Evolutionary conservation across 2,113 vertebrate genomes (phyloP), one percentile per base, ranked within the genome.

Genomic region (Rhinolophus sinicus): DNA sequence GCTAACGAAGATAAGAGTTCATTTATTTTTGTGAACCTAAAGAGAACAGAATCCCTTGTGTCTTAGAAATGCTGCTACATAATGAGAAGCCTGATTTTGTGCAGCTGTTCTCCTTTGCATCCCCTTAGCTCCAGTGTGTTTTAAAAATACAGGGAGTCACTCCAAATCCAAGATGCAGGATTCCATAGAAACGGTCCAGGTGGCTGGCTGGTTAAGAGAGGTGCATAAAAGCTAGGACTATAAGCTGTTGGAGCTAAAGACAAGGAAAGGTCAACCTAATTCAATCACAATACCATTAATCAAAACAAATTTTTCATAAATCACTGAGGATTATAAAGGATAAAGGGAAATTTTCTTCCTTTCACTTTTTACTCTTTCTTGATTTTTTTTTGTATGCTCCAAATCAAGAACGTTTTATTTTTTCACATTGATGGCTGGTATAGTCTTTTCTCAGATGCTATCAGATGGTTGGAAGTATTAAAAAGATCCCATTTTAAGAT

Each of bases 71-170:
- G 26, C 47, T 95, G 86, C 44, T 92, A 92, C 92, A 93, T 93
- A 92, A 95, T 81, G 56, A 95, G 40, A 88, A 86, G 26, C 6
- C 62, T 94, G 65, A 91, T 95, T 96, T 86, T 92, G 26, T 93
- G 33, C 91, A 97, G 94, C 88, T 97, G 86, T 77, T 93, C 54
- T 90, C 86, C 73, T 92, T 86, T 92, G 64, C 62, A 84, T 93
- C 19, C 14, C 33, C 44, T 78, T 75, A 72, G 52, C 52, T 92
- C 40, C 6, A n/a, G 33, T 56, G 94, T 87, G 22, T 87, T 96
- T 95, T 89, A 93, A 92, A 65, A 82, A 93, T 24, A 47, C 40
- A 75, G 72, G 35, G 75, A 83, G 67, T 88, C 52, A 18, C 35
- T 84, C 86, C 80, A 94, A 88, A 96, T 77, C 12, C 24, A 72